Evolutionary conservation across 2,797 vertebrate species (phyloP).

Genomic region (Linurgus olivaceus): DNA sequence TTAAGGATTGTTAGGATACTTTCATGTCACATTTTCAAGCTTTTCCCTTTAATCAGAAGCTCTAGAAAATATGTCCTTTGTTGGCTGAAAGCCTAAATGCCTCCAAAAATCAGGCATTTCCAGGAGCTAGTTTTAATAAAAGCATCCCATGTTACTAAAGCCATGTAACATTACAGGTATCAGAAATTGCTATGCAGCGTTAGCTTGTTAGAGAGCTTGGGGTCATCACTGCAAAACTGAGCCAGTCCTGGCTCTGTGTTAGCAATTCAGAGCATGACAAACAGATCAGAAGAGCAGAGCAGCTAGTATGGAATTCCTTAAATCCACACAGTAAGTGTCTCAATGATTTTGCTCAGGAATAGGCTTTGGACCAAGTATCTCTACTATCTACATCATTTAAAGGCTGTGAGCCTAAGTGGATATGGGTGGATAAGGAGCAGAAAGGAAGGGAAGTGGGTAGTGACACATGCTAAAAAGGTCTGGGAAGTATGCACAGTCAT

Average conservation of each 20-base stretch:
- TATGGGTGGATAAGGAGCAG: background rate
- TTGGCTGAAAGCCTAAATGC: background rate
- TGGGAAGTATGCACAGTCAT: background rate
- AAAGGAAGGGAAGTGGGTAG: background rate
- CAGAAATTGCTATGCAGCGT: background rate
- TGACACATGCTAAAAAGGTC: background rate
- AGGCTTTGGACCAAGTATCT: background rate
- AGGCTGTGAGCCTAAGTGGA: background rate
- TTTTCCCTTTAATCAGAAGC: slow-evolving; percentile 3
- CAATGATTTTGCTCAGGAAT: background rate
- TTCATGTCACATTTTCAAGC: background rate
- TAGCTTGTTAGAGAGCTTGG: background rate
- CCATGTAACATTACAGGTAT: background rate
- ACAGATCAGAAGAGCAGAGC: background rate
- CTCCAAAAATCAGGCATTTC: background rate
- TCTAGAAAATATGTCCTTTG: background rate
- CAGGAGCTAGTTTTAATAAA: background rate
- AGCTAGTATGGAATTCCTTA: background rate
- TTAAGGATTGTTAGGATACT: background rate
- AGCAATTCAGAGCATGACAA: background rate
- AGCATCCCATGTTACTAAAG: background rate
- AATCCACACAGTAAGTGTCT: background rate
- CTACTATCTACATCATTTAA: background rate
- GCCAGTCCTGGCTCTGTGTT: background rate
- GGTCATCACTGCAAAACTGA: background rate